Conservation (phyloP, 1,140 invertebrate species). For the Drosophila nigrodunni region DNA sequence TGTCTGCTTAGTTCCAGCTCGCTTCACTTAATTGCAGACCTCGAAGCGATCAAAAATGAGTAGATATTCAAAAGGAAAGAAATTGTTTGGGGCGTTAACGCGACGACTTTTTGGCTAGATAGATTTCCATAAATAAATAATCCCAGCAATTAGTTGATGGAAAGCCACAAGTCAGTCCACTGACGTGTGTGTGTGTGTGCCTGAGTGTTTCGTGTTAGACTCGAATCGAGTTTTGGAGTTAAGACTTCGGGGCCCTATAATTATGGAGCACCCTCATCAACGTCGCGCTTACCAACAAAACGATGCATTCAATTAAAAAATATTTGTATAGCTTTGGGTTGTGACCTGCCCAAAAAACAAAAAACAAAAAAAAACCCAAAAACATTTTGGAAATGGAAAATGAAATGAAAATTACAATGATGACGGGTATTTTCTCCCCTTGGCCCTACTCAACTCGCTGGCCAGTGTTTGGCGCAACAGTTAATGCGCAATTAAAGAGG, state of each 20-base stretch:
- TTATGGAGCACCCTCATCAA: slow-evolving; percentile 74
- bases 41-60: slow-evolving; percentile 7
- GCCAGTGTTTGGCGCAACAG: slow-evolving; percentile 20
- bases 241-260: slow-evolving; percentile 43
- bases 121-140: slow-evolving; percentile 75
- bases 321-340: slow-evolving; percentile 26
- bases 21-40: slow-evolving; percentile 32
- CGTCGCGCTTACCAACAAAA: slow-evolving; percentile 24
- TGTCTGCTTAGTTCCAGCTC: slow-evolving; percentile 8
- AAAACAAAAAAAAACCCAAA: neutral
- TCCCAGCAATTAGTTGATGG: slow-evolving; percentile 53
- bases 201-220: slow-evolving; percentile 13
- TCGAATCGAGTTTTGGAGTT: slow-evolving; percentile 25
- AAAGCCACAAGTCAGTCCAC: slow-evolving; percentile 38
- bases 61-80: neutral
- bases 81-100: slow-evolving; percentile 49
- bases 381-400: slow-evolving; percentile 8
- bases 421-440: slow-evolving; percentile 22
- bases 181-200: no score
- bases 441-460: neutral
- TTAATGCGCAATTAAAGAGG: slow-evolving; percentile 66
- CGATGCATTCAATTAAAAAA: slow-evolving; percentile 65
- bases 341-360: slow-evolving; percentile 38
- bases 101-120: slow-evolving; percentile 52
- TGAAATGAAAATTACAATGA: slow-evolving; percentile 36